Conservation (phyloP, 1,140 invertebrate species). For the Hylaeus anthracinus region DNA sequence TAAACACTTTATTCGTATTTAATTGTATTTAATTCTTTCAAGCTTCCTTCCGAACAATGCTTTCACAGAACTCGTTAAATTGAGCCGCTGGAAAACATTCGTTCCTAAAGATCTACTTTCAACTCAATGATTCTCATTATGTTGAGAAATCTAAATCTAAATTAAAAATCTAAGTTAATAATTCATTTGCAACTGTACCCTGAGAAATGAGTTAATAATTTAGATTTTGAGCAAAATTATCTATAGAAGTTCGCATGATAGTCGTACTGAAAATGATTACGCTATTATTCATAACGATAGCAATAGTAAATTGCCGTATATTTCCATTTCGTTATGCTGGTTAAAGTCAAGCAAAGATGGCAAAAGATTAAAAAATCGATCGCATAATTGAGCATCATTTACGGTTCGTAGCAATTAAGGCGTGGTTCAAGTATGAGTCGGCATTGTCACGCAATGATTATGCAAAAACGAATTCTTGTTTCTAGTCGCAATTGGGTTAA, state of each 20-base stretch:
- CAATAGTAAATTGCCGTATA: neutral
- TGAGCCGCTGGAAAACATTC: no score
- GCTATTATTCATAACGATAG: no score
- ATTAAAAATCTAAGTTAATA: no score
- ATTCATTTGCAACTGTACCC: no score
- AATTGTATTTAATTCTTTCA: neutral
- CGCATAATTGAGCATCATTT: neutral
- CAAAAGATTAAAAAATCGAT: conserved; percentile 4
- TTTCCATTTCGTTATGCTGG: neutral
- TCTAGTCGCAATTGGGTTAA: conserved; percentile 24
- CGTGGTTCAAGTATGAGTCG: conserved; percentile 3
- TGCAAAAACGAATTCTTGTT: neutral
- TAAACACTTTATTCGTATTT: neutral
- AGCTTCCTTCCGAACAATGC: neutral
- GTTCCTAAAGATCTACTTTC: no score
- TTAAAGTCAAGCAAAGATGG: neutral
- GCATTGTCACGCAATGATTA: conserved; percentile 5
- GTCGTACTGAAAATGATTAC: neutral
- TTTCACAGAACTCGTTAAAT: no score
- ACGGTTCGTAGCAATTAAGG: neutral
- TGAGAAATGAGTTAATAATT: no score
- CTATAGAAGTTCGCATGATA: no score
- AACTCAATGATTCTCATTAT: no score
- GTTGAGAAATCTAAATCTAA: no score
- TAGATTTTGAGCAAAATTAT: no score